Base-by-base conservation (phyloP, 2,888 invertebrate genomes). In the Erebia aethiops region DNA sequence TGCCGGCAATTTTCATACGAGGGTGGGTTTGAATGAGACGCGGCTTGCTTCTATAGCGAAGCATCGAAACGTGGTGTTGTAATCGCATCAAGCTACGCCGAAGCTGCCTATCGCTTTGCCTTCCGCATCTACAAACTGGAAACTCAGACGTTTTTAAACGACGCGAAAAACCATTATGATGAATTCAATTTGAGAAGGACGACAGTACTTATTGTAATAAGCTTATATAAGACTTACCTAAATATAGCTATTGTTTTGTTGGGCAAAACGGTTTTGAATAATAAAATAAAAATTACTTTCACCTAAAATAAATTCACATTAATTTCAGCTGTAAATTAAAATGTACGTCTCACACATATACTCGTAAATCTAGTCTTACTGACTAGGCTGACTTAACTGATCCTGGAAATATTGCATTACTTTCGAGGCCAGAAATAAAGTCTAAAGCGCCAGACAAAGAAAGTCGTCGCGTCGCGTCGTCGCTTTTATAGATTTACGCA, bases 51-150 rank as follows among this genome's bases (percentile, higher is more conserved):
- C 86, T 87, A 95, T 95, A 94, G 94, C 90, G 89, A 90, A 80
- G 92, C 95, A 94, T 87, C 94, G 95, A 95, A 94, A 94, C 95
- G 95, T 94, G 93, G 91, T 83, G 92, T 87, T 82, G 93, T 96
- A 96, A 96, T 95, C 96, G 94, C 95, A 95, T 96, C 95, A 95
- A 90, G 73, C 70, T 75, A 72, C 77, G 77, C 75, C 82, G 79
- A 80, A 83, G 82, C 81, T 80, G 75, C 68, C 73, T 74, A 71
- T 74, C 71, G 73, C 73, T 77, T 75, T 76, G 74, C 78, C 78
- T 76, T 76, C 74, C 81, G 75, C 81, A 70, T 78, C 79, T 73
- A 76, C 78, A 80, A 79, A 78, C 79, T 79, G 77, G 78, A 80
- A 81, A 79, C 82, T 79, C 78, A 79, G 81, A 83, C 81, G 81